Evolutionary conservation across 2,888 invertebrate species (phyloP).

Genomic region (Oxytorus armatus): DNA sequence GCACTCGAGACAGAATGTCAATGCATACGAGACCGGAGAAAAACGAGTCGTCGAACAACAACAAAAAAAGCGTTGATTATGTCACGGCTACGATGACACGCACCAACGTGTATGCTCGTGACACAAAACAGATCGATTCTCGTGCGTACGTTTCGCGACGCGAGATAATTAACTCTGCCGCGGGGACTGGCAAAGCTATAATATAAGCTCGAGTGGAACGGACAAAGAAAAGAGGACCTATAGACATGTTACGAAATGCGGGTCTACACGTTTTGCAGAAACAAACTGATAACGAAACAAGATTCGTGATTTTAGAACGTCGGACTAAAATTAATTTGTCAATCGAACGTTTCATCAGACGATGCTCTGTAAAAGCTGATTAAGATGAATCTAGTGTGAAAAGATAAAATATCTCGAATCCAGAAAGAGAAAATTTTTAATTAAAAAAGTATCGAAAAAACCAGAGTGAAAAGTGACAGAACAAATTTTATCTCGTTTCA

Average conservation of each 20-base stretch:
- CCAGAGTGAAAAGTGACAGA: neutral
- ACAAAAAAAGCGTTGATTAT: slow-evolving; percentile 48
- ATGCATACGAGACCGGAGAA: too few relatives aligned
- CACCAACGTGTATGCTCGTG: slow-evolving; percentile 19
- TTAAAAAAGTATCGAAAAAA: neutral
- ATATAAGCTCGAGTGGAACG: slow-evolving; percentile 16
- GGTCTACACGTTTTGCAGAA: neutral
- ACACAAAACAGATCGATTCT: slow-evolving; percentile 43
- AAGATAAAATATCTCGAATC: neutral
- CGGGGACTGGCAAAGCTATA: too few relatives aligned
- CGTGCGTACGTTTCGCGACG: slow-evolving; percentile 40
- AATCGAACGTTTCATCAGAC: too few relatives aligned
- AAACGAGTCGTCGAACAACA: neutral
- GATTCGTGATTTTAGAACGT: too few relatives aligned
- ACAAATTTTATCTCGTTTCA: slow-evolving; percentile 12
- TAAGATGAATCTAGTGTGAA: too few relatives aligned
- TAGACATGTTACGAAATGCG: slow-evolving; percentile 21
- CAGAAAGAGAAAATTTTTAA: neutral
- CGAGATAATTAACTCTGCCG: slow-evolving; percentile 59
- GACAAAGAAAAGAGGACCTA: slow-evolving; percentile 9
- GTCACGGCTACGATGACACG: neutral
- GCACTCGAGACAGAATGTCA: neutral
- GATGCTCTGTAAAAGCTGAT: too few relatives aligned
- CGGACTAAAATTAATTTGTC: too few relatives aligned
- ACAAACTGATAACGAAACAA: slow-evolving; percentile 44